Base-by-base conservation (phyloP, 1,140 invertebrate species). In the Drosophila chauvacae region DNA sequence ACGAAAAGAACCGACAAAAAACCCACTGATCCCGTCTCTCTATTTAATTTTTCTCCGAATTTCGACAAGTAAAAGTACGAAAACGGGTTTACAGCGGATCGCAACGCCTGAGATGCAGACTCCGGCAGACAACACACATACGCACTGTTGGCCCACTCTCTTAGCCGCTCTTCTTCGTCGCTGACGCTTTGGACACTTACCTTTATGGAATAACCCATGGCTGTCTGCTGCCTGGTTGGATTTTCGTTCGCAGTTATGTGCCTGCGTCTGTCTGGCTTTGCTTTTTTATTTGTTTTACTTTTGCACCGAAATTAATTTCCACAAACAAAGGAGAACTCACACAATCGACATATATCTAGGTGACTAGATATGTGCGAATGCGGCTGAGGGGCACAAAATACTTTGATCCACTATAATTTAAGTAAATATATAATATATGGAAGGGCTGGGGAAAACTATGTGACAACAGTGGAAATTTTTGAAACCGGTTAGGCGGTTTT, bases 161-260 rank as follows among this genome's bases (percentile, higher is more conserved):
- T 30, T 39, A 1, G 6, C n/a, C 10, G 30, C 7, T 56, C 9
- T 55, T 26, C 37, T 13, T 33, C 14, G 9, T 10, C n/a, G 33
- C 28, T 28, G 16, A 20, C 16, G 4, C 20, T 33, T 41, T 50
- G 7, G 35, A 6, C 61, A 57, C 82, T 81, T 61, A 88, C 85
- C 85, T 79, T 88, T 66, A 88, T 76, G 81, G 85, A 88, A 56
- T 88, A 88, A 11, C 83, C 85, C 85, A 88, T 86, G 16, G 50
- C 47, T 69, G 72, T 53, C 23, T 55, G 37, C 28, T 50, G 47
- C n/a, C 47, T 50, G 26, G 42, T 23, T 56, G 56, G 26, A 58
- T 53, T 77, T 51, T 65, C 47, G 53, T 74, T 55, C 35, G 70
- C 64, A 41, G 64, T 55, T 72, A 70, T 56, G 30, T 63, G 39